Evolutionary conservation across 2,888 invertebrate species (phyloP).

Genomic region (Melanostoma mellinum): DNA sequence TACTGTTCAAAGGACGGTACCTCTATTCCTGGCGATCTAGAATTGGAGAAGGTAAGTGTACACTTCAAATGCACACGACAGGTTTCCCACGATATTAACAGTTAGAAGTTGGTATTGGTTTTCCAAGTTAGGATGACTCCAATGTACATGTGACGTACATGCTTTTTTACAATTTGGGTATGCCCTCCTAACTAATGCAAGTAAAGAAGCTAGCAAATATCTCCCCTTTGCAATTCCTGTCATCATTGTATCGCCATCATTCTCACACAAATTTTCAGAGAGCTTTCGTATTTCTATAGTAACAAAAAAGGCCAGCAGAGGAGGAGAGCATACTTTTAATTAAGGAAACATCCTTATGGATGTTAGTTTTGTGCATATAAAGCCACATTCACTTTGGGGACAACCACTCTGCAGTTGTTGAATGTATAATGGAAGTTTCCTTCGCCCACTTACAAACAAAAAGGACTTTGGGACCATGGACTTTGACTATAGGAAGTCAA

Average conservation of each 20-base stretch:
- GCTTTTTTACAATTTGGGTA: slow-evolving; percentile 7
- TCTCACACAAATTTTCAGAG: slow-evolving; percentile 7
- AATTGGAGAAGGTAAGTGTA: slow-evolving; percentile 89
- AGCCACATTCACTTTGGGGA: slow-evolving; percentile 13
- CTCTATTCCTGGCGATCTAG: slow-evolving; percentile 91
- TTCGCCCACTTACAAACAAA: slow-evolving; percentile 25
- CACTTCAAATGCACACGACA: neutral
- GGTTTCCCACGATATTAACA: slow-evolving; percentile 24
- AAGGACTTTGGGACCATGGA: slow-evolving; percentile 38
- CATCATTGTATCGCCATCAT: slow-evolving; percentile 15
- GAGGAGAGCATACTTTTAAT: slow-evolving; percentile 62
- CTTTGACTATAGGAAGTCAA: slow-evolving; percentile 60
- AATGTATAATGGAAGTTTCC: slow-evolving; percentile 60
- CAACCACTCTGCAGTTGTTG: slow-evolving; percentile 14
- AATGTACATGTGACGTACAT: slow-evolving; percentile 28
- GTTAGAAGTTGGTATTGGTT: slow-evolving; percentile 46
- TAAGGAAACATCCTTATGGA: slow-evolving; percentile 60
- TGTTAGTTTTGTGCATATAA: slow-evolving; percentile 57
- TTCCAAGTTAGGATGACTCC: slow-evolving; percentile 4
- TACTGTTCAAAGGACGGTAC: slow-evolving; percentile 96
- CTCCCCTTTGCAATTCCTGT: slow-evolving; percentile 32
- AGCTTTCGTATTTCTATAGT: slow-evolving; percentile 1
- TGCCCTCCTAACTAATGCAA: neutral
- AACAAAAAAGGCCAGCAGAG: slow-evolving; percentile 24
- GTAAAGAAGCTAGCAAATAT: slow-evolving; percentile 12